These are phyloP conservation scores for Eidolon helvum DNA, from an alignment of 2,113 vertebrate genomes.

Conservation along the genomic window DNA sequence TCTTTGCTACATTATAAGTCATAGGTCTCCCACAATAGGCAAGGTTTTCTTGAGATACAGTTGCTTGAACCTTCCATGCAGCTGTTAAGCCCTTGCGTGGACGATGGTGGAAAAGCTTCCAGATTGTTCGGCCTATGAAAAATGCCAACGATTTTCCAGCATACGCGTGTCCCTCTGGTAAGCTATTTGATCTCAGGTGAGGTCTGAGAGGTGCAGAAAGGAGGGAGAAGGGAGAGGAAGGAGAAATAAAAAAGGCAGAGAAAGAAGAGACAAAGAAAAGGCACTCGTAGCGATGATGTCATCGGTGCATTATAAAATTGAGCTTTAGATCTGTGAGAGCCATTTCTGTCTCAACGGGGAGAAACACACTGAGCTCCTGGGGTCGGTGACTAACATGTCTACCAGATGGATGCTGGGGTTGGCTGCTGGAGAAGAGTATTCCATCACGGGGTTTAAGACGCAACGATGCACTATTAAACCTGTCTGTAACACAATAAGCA, in stretches of 20 bases:
- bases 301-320: constrained; percentile 57
- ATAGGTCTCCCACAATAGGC: background rate
- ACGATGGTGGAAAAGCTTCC: background rate
- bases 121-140: background rate
- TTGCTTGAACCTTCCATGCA: background rate
- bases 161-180: background rate
- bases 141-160: background rate
- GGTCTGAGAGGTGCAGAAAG: background rate
- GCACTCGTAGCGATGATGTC: constrained; percentile 50
- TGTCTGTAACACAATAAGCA: constrained; percentile 80
- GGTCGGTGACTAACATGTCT: constrained; percentile 68
- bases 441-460: constrained; percentile 59
- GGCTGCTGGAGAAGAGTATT: constrained; percentile 54
- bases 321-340: constrained; percentile 48
- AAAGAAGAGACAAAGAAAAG: background rate
- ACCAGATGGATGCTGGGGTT: constrained; percentile 64
- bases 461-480: constrained; percentile 75
- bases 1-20: background rate
- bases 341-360: constrained; percentile 67
- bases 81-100: background rate
- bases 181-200: background rate
- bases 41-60: background rate
- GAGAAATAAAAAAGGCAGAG: background rate
- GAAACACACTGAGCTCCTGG: constrained; percentile 60
- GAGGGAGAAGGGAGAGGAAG: no score